Conservation (phyloP, 2,888 invertebrate species). For the Drosophila borborema region DNA sequence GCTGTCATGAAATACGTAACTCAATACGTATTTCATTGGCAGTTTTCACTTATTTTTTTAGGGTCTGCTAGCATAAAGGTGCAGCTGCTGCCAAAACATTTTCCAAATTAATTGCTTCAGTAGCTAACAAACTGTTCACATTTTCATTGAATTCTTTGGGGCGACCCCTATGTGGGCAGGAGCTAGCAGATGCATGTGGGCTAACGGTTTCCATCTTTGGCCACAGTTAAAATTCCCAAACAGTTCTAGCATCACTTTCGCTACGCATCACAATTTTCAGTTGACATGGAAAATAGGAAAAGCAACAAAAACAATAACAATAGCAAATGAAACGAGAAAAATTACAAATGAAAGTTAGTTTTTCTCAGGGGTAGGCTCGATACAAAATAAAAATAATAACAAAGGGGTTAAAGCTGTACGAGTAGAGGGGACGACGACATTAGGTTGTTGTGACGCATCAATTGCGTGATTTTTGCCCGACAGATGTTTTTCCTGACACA, state of each 20-base stretch:
- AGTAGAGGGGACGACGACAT: slow-evolving; percentile 14
- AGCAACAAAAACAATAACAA: not conserved
- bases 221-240: slow-evolving; percentile 34
- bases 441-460: slow-evolving; percentile 70
- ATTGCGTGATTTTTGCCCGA: slow-evolving; percentile 60
- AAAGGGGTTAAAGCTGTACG: slow-evolving; percentile 39
- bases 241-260: slow-evolving; percentile 38
- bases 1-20: slow-evolving; percentile 47
- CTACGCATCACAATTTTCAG: slow-evolving; percentile 54
- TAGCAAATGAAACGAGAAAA: slow-evolving; percentile 4
- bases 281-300: slow-evolving; percentile 59
- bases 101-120: slow-evolving; percentile 63
- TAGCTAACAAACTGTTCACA: slow-evolving; percentile 47
- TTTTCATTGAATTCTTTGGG: slow-evolving; percentile 21
- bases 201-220: not conserved
- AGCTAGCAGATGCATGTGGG: slow-evolving; percentile 66
- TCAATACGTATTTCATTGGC: slow-evolving; percentile 39
- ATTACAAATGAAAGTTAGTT: slow-evolving; percentile 24
- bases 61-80: slow-evolving; percentile 37
- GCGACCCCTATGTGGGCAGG: slow-evolving; percentile 55
- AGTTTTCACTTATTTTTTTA: slow-evolving; percentile 19
- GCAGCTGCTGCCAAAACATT: slow-evolving; percentile 46
- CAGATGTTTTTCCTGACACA: slow-evolving; percentile 62
- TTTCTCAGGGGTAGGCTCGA: slow-evolving; percentile 63
- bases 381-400: slow-evolving; percentile 20